Evolutionary conservation across 2,113 vertebrate species (phyloP), one percentile per base, ranked within the genome.

Genomic region (Rhinoderma darwinii): DNA sequence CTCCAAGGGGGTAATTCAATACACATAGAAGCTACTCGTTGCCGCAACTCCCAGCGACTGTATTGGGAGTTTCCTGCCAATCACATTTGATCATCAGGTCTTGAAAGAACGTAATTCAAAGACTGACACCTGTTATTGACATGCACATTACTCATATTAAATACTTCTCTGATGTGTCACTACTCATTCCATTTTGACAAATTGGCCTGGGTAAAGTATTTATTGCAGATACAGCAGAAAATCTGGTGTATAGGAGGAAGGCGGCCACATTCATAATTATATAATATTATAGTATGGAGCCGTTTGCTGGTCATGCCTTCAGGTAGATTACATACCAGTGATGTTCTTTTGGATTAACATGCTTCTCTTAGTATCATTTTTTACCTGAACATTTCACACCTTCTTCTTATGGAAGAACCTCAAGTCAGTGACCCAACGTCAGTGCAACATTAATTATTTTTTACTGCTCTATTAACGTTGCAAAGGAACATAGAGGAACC

Each of bases 1-100:
- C 76, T 86, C 85, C 85, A 74, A 86, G 85, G 85, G 78, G 77
- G 85, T 86, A 82, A 86, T 86, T 86, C 66, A 86, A 82, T 86
- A 59, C 78, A 61, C 17, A 39, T 22, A 73, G 66, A 74, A 86
- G 85, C 66, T 50, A 39, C 61, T 72, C 44, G 25, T 72, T 68
- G 43, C 56, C 18, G 50, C 85, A 73, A 81, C 84, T 70, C 61
- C 43, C 41, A 68, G 32, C 73, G 35, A 43, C 66, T 54, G 18
- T 22, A 59, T 22, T 84, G 15, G 25, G 43, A 56, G 37, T 32
- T 80, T 80, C 72, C 77, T 86, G 66, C 85, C 77, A 86, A 82
- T 86, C 85, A 86, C 78, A 11, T 11, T 17, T 22, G 32, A 43
- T 70, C 47, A 51, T 39, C 27, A 51, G 77, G n/a, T 27, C 30